Evolutionary conservation across 2,113 vertebrate species (phyloP).

Genomic region (Takifugu bimaculatus): DNA sequence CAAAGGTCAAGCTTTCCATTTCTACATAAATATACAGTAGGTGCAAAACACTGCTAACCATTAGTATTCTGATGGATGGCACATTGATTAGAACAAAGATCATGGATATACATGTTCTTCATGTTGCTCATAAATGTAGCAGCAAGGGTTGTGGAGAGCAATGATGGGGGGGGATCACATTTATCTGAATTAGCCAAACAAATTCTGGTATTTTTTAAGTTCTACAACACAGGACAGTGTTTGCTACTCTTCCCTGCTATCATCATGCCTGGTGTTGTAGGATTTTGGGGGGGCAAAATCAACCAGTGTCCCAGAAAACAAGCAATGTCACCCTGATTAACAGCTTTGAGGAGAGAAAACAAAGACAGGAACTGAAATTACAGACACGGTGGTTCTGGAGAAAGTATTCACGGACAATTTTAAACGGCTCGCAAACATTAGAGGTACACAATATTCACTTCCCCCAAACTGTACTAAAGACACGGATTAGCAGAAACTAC

Average conservation of each 20-base stretch:
- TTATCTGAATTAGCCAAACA: slow-evolving; percentile 16
- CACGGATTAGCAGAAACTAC: too few species aligned
- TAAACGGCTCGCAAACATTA: not conserved
- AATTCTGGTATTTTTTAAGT: not conserved
- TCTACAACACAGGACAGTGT: not conserved
- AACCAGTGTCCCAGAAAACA: slow-evolving; percentile 11
- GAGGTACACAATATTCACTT: too few species aligned
- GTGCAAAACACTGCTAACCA: slow-evolving; percentile 14
- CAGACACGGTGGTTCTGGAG: slow-evolving; percentile 4
- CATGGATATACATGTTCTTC: slow-evolving; percentile 19
- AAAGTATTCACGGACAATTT: slow-evolving; percentile 15
- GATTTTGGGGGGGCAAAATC: slow-evolving; percentile 17
- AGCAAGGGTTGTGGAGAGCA: slow-evolving; percentile 8
- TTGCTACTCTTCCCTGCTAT: slow-evolving; percentile 28
- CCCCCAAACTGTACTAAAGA: too few species aligned
- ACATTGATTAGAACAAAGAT: slow-evolving; percentile 12
- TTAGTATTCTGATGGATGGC: slow-evolving; percentile 50
- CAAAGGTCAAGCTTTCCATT: slow-evolving; percentile 50
- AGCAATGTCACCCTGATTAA: slow-evolving; percentile 36
- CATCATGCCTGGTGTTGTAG: slow-evolving; percentile 13
- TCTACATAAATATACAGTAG: slow-evolving; percentile 40
- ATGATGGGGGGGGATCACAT: not conserved
- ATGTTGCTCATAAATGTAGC: slow-evolving; percentile 12
- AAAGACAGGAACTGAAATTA: slow-evolving; percentile 5
- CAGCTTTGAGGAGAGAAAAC: slow-evolving; percentile 4